Evolutionary conservation across 2,888 invertebrate species (phyloP), one percentile per base, ranked within the genome.

Genomic region (Acanthopleura granulata): DNA sequence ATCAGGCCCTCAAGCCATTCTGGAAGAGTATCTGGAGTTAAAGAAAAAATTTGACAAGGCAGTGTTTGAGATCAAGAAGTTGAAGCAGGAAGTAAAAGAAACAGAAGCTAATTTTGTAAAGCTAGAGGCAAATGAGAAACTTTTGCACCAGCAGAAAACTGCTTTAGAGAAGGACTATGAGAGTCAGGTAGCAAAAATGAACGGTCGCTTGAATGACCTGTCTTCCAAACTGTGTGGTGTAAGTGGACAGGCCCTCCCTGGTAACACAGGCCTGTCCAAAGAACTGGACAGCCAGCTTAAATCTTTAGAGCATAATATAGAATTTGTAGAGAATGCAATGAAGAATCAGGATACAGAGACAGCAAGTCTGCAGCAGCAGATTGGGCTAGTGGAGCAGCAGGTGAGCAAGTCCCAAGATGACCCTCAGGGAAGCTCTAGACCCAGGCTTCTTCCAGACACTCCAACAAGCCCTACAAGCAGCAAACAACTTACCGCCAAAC

Each of bases 261-360:
- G 29, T 96, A 96, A 86, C 94, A 95, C 83, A 95, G 90, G 89
- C 90, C 14, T 92, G 95, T 74, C 93, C 93, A 94, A 94, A 80
- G 95, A 95, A 87, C 92, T 94, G 0, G 96, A 96, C 86, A 93
- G 93, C 0, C 92, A 94, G 83, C 95, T 95, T 84, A 95, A 96
- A 83, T 92, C 96, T 0, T 91, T 97, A 66, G 96, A 96, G 90
- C 95, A 95, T 12, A 84, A 86, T 76, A 85, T 87, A 62, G 95
- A 94, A 14, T 93, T 95, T 70, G 94, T 95, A 18, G 95, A 95
- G 89, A 95, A 96, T 89, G 93, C 96, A 25, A 96, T 96, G 89
- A 94, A 95, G 79, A 96, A 96, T 89, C 92, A 96, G 70, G 93
- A 93, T n/a, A 95, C 95, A 90, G 96, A 77, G 95, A 96, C 91